Conservation (phyloP, 2,113 vertebrate genomes). For the Dicentrarchus labrax region DNA sequence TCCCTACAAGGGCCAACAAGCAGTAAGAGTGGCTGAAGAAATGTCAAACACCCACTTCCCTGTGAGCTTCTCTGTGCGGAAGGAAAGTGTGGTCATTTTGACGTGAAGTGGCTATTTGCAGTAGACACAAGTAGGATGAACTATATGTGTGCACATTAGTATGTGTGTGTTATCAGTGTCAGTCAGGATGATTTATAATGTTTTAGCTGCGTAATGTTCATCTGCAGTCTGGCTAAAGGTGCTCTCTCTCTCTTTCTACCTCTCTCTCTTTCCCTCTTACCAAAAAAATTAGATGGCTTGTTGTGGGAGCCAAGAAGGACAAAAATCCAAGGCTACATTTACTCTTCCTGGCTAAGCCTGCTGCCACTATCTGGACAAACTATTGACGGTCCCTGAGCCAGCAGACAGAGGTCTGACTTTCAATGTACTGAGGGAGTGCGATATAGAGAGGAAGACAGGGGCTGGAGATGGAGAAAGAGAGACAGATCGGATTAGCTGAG, state of each 20-base stretch:
- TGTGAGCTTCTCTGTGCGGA: slow-evolving; percentile 20
- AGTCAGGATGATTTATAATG: slow-evolving; percentile 51
- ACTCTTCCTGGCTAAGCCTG: slow-evolving; percentile 74
- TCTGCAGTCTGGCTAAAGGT: slow-evolving; percentile 37
- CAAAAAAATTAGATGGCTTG: slow-evolving; percentile 62
- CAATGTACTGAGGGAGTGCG: slow-evolving; percentile 62
- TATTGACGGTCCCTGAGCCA: slow-evolving; percentile 74
- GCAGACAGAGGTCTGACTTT: slow-evolving; percentile 74
- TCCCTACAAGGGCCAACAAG: slow-evolving; percentile 40
- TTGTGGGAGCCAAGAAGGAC: slow-evolving; percentile 48
- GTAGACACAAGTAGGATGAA: not conserved
- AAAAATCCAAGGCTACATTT: slow-evolving; percentile 73
- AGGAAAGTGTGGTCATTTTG: slow-evolving; percentile 14
- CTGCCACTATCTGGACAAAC: slow-evolving; percentile 79
- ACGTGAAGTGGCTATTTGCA: not conserved
- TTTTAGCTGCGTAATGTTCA: slow-evolving; percentile 45
- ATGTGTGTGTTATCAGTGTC: slow-evolving; percentile 43
- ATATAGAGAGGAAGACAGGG: slow-evolving; percentile 58
- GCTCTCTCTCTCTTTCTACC: not conserved
- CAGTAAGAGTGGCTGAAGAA: slow-evolving; percentile 33
- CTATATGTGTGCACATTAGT: slow-evolving; percentile 1
- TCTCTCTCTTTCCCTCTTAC: slow-evolving; percentile 17
- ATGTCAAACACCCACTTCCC: slow-evolving; percentile 38
- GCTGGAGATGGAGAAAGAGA: slow-evolving; percentile 66
- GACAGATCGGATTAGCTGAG: slow-evolving; percentile 74